phyloP scores from a whole-genome alignment of 2,888 invertebrate genomes.

The Alitta virens region DNA sequence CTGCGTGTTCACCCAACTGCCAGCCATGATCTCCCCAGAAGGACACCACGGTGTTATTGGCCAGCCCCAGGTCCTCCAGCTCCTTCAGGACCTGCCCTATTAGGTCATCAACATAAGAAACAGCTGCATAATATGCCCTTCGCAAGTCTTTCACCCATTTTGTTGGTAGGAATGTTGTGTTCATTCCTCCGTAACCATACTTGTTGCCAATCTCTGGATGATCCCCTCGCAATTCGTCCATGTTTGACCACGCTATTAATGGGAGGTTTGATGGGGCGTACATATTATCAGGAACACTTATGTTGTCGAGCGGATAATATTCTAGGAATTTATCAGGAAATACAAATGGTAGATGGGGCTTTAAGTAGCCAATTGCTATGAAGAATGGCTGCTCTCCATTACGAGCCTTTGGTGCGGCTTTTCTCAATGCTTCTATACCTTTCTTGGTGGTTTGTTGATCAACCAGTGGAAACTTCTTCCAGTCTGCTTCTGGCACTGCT shows the following conservation, averaged over 20 bases:
- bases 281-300: slow-evolving; percentile 27
- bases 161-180: slow-evolving; percentile 1
- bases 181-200: slow-evolving; percentile 25
- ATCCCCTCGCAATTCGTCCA: slow-evolving; percentile 32
- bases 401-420: not conserved
- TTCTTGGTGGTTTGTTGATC: slow-evolving; percentile 12
- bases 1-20: slow-evolving; percentile 24
- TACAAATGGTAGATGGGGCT: slow-evolving; percentile 32
- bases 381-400: slow-evolving; percentile 27
- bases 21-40: slow-evolving; percentile 30
- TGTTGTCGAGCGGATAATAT: slow-evolving; percentile 21
- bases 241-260: slow-evolving; percentile 33
- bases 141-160: slow-evolving; percentile 14
- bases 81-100: slow-evolving; percentile 20
- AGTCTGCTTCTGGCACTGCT: slow-evolving; percentile 5
- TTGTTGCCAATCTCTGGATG: slow-evolving; percentile 24
- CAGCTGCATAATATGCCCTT: slow-evolving; percentile 25
- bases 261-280: slow-evolving; percentile 36
- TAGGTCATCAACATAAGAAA: slow-evolving; percentile 20
- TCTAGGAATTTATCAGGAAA: slow-evolving; percentile 27
- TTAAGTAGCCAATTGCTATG: slow-evolving; percentile 31
- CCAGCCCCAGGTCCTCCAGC: slow-evolving; percentile 17
- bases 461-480: slow-evolving; percentile 2
- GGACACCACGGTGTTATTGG: slow-evolving; percentile 24
- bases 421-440: not conserved